Conservation (phyloP, 2,888 invertebrate genomes). For the Eupithecia subfuscata region DNA sequence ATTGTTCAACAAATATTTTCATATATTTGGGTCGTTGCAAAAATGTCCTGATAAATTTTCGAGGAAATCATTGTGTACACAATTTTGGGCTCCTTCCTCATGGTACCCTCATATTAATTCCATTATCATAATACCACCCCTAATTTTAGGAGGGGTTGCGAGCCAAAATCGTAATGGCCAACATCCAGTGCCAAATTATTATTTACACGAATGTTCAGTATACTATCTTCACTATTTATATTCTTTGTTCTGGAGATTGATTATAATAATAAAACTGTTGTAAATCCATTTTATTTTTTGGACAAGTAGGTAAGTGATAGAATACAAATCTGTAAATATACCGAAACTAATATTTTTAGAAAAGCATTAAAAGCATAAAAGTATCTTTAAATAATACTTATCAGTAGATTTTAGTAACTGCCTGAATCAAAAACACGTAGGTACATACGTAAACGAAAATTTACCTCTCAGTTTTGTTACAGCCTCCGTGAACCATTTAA, state of each 20-base stretch:
- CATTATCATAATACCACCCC: constrained; percentile 61
- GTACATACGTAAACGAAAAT: background rate
- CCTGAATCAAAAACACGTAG: background rate
- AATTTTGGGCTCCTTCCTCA: constrained; percentile 34
- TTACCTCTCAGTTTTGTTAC: constrained; percentile 45
- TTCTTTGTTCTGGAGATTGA: background rate
- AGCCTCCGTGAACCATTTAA: constrained; percentile 36
- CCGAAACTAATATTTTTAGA: background rate
- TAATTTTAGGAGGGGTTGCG: constrained; percentile 49
- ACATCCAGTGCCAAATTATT: constrained; percentile 58
- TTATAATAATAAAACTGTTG: constrained; percentile 41
- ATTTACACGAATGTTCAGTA: constrained; percentile 1
- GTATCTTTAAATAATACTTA: background rate
- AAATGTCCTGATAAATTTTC: constrained; percentile 7
- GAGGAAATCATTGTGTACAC: constrained; percentile 14
- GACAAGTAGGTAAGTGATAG: background rate
- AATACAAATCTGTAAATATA: background rate
- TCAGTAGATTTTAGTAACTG: background rate
- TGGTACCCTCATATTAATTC: constrained; percentile 56
- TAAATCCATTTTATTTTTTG: background rate
- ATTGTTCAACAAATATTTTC: constrained; percentile 13
- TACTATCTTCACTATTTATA: background rate
- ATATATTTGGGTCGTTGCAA: background rate
- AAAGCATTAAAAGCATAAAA: background rate
- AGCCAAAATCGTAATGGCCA: constrained; percentile 52